phyloP scores from a whole-genome alignment of 2,888 invertebrate genomes.

The Xylophagus ater region DNA sequence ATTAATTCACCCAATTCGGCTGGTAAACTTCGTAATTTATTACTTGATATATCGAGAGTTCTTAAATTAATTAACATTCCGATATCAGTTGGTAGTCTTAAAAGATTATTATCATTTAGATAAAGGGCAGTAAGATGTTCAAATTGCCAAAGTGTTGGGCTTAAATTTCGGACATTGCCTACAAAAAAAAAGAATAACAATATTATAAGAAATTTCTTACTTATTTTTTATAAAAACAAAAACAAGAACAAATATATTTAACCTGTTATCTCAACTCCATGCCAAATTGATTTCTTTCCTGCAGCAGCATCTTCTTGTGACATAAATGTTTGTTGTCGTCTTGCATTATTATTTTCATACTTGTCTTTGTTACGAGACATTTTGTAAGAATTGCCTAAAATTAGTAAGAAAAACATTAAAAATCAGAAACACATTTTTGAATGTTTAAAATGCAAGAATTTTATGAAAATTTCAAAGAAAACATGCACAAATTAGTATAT shows the following conservation, averaged over 20 bases:
- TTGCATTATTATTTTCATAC: constrained; percentile 68
- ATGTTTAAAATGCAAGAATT: too few relatives aligned
- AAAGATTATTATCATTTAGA: constrained; percentile 89
- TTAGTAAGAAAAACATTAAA: not conserved
- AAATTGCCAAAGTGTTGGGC: constrained; percentile 83
- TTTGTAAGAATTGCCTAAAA: constrained; percentile 36
- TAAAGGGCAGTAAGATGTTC: constrained; percentile 88
- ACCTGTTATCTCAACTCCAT: constrained; percentile 79
- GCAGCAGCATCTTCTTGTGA: constrained; percentile 84
- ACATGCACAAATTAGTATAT: too few relatives aligned
- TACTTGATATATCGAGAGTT: constrained; percentile 84
- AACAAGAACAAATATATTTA: constrained; percentile 11
- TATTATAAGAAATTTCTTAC: not conserved
- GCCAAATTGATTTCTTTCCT: constrained; percentile 88
- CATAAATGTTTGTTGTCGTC: constrained; percentile 83
- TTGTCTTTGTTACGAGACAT: constrained; percentile 79
- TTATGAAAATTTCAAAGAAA: too few relatives aligned
- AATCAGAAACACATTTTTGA: too few relatives aligned
- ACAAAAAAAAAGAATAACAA: constrained; percentile 47
- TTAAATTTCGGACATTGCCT: constrained; percentile 92
- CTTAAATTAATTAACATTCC: constrained; percentile 71
- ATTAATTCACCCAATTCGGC: constrained; percentile 94
- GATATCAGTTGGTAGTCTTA: constrained; percentile 85
- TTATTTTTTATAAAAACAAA: not conserved
- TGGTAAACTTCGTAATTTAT: constrained; percentile 88